Conservation (phyloP, 2,797 vertebrate genomes). For the Rhinoraja longicauda region DNA sequence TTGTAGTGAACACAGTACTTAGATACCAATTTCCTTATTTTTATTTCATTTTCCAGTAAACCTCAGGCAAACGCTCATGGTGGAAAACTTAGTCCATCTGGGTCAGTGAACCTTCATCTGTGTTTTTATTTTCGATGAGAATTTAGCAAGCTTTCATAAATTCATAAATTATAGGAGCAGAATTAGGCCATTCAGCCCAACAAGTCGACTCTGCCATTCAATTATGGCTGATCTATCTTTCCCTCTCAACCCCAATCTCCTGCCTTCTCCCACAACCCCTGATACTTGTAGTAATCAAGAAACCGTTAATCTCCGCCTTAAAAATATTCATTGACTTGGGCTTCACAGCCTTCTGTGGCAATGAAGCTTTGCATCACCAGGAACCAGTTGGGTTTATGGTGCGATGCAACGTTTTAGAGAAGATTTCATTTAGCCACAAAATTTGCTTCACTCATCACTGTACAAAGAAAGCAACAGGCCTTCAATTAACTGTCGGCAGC, state of each 20-base stretch:
- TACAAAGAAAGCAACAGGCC: conserved; percentile 7
- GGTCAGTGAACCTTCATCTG: not conserved
- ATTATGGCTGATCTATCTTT: too few relatives aligned
- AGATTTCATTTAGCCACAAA: not conserved
- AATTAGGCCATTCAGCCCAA: too few relatives aligned
- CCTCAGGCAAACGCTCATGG: not conserved
- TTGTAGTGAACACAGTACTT: too few relatives aligned
- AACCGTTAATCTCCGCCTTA: too few relatives aligned
- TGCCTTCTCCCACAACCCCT: too few relatives aligned
- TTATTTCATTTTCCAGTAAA: not conserved
- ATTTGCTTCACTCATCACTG: not conserved
- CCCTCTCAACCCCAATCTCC: too few relatives aligned
- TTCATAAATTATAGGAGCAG: not conserved
- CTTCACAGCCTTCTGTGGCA: too few relatives aligned
- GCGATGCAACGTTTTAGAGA: not conserved
- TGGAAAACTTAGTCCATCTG: not conserved
- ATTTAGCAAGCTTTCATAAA: not conserved
- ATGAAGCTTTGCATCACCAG: too few relatives aligned
- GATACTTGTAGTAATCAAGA: too few relatives aligned
- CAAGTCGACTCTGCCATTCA: too few relatives aligned
- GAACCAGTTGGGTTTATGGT: not conserved
- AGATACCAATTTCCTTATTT: not conserved
- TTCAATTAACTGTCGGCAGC: not conserved
- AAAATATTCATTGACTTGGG: too few relatives aligned
- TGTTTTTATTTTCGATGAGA: conserved; percentile 6